A percentile compares a stretch with the other conserved stretches of the same genome.
These are phyloP conservation scores for Synergus umbraculus DNA, from an alignment of 2,888 invertebrate species.

Conservation along the genomic window DNA sequence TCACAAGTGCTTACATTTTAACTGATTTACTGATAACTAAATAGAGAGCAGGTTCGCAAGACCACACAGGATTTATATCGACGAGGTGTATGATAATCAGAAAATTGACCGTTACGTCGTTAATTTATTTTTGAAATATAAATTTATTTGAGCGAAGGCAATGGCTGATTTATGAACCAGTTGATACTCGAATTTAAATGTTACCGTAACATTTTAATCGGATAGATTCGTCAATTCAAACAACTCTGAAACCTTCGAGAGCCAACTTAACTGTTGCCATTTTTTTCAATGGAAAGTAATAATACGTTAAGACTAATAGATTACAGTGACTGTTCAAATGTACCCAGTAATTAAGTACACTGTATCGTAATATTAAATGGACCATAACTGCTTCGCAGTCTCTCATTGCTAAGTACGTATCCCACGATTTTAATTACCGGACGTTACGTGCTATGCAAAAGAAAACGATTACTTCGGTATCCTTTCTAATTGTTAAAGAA, in stretches of 20 bases:
- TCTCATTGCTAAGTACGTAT: constrained; percentile 10
- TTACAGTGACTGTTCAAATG: constrained; percentile 33
- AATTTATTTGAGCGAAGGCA: constrained; percentile 46
- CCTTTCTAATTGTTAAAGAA: not conserved
- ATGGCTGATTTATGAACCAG: constrained; percentile 54
- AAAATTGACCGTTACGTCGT: constrained; percentile 55
- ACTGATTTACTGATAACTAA: not conserved
- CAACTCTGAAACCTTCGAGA: not conserved
- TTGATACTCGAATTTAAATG: constrained; percentile 38
- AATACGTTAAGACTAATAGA: constrained; percentile 26
- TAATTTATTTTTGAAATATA: constrained; percentile 55
- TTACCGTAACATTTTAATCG: not conserved
- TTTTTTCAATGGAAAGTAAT: constrained; percentile 15
- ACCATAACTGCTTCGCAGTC: constrained; percentile 22
- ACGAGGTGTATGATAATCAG: constrained; percentile 14
- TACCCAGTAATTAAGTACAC: constrained; percentile 20
- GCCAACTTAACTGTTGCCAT: not conserved
- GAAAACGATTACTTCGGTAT: not conserved
- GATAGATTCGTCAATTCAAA: constrained; percentile 16
- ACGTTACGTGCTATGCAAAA: constrained; percentile 9
- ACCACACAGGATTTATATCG: constrained; percentile 48
- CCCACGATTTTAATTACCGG: constrained; percentile 17
- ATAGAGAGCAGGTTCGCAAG: not conserved
- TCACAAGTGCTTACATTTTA: not conserved
- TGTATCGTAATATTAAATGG: constrained; percentile 27